Conservation (phyloP, 2,888 invertebrate genomes). For the Hydraecia micacea region DNA sequence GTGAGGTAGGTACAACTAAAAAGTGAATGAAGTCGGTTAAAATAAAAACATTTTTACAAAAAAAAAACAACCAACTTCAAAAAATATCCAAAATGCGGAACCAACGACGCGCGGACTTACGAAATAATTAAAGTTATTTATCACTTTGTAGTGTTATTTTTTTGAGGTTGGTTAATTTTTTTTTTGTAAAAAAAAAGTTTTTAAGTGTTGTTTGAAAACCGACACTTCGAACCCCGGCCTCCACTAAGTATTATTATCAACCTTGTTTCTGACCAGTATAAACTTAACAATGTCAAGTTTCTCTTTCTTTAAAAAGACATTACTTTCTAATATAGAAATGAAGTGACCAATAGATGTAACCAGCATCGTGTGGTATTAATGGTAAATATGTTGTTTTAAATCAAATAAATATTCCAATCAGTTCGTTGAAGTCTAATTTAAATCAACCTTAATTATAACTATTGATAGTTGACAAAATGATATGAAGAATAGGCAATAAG, state of each 20-base stretch:
- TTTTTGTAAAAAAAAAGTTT: no score
- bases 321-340: background rate
- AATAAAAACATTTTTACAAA: no score
- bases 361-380: slow-evolving; percentile 36
- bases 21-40: no score
- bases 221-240: background rate
- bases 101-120: no score
- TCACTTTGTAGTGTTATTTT: no score
- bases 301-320: background rate
- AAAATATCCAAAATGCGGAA: no score
- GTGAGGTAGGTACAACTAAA: no score
- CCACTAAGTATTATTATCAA: background rate
- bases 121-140: no score
- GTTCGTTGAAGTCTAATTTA: slow-evolving; percentile 62
- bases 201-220: background rate
- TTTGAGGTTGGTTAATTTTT: no score
- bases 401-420: slow-evolving; percentile 68
- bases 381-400: slow-evolving; percentile 51
- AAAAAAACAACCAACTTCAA: no score
- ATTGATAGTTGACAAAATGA: slow-evolving; percentile 55
- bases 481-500: slow-evolving; percentile 59
- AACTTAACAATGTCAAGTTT: background rate
- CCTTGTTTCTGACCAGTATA: background rate
- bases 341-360: slow-evolving; percentile 24
- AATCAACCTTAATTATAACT: slow-evolving; percentile 56